Conservation (phyloP, 2,797 vertebrate genomes). For the Anolis apletophallus region DNA sequence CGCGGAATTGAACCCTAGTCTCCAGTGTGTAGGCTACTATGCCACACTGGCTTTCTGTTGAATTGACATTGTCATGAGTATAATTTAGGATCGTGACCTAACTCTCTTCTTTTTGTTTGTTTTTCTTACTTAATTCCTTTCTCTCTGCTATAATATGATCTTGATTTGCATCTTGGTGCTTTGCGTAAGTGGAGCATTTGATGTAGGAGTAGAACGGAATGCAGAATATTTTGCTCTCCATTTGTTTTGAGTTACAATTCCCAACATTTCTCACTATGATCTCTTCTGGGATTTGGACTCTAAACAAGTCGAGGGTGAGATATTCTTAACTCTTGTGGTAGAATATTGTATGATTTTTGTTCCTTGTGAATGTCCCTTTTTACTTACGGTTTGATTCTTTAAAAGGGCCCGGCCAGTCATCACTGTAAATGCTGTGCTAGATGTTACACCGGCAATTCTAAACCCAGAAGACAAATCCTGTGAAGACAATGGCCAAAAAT, state of each 20-base stretch:
- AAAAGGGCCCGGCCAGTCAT: constrained; percentile 93
- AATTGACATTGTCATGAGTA: background rate
- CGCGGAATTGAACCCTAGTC: no score
- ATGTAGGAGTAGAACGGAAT: background rate
- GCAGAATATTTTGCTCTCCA: no score
- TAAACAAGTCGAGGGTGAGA: no score
- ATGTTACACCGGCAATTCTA: constrained; percentile 91
- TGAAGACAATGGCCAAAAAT: constrained; percentile 67
- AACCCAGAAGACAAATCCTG: constrained; percentile 92
- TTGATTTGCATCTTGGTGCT: background rate
- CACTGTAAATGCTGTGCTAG: constrained; percentile 89
- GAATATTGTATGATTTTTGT: background rate
- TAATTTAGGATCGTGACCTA: background rate
- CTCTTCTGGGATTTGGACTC: no score
- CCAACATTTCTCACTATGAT: no score
- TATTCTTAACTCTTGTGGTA: no score
- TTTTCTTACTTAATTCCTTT: background rate
- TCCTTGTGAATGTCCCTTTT: background rate
- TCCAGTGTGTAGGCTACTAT: no score
- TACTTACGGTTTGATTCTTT: constrained; percentile 11
- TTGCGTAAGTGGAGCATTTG: background rate
- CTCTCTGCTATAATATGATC: background rate
- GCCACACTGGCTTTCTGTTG: background rate
- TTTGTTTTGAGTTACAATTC: no score
- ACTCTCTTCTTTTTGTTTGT: background rate